Evolutionary conservation across 2,113 vertebrate species (phyloP).

Genomic region (Oxyruncus cristatus): DNA sequence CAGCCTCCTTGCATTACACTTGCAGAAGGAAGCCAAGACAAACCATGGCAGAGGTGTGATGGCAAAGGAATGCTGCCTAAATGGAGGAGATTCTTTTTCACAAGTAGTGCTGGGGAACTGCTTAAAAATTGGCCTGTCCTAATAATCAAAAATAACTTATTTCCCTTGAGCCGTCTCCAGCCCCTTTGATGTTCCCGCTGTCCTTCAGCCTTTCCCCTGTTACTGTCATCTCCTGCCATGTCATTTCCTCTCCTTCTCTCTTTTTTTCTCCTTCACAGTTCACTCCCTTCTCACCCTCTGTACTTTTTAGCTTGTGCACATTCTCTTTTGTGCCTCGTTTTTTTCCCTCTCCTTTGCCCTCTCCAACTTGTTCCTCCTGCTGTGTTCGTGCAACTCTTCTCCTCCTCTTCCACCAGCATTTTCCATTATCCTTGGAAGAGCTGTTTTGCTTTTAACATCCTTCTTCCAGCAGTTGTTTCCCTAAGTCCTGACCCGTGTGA

Average conservation of each 20-base stretch:
- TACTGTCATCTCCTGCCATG: background rate
- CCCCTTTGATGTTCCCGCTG: background rate
- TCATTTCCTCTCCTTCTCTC: background rate
- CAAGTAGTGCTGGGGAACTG: background rate
- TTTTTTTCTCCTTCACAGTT: background rate
- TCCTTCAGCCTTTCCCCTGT: background rate
- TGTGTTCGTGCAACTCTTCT: background rate
- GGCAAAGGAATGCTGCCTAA: background rate
- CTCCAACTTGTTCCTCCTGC: background rate
- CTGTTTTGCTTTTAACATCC: background rate
- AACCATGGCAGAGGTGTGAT: background rate
- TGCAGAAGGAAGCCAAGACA: background rate
- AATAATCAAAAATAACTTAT: slow-evolving; percentile 38
- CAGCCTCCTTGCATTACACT: accelerated
- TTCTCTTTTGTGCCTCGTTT: background rate
- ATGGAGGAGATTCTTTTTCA: background rate
- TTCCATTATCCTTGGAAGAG: background rate
- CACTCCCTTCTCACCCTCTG: background rate
- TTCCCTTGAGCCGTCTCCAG: background rate
- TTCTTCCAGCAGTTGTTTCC: background rate
- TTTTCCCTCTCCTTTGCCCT: background rate
- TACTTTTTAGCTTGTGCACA: background rate
- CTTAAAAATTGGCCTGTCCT: slow-evolving; percentile 21
- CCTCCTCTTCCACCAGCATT: background rate
- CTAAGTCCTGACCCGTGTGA: background rate